These are phyloP conservation scores for Delia radicum DNA, from an alignment of 1,140 invertebrate species.

Conservation along the genomic window DNA sequence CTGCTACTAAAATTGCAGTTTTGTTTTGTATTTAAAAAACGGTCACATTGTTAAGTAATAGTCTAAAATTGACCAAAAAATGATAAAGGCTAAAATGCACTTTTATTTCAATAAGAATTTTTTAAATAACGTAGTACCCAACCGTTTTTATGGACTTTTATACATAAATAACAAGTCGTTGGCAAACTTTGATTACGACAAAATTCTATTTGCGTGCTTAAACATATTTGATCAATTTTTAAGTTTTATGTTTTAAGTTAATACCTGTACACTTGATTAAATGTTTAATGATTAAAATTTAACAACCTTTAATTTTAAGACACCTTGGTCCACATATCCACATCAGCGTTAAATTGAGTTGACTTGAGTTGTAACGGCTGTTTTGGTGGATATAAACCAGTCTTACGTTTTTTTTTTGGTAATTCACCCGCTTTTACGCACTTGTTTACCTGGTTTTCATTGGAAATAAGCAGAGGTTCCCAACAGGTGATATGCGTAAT, in stretches of 20 bases:
- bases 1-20: too few species aligned
- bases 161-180: neutral
- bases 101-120: neutral
- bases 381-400: neutral
- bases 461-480: too few species aligned
- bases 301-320: neutral
- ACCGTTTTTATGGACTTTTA: neutral
- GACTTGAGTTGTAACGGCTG: neutral
- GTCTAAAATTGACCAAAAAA: neutral
- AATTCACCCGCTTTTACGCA: conserved; percentile 10
- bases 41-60: neutral
- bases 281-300: neutral
- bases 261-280: neutral
- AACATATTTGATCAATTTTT: neutral
- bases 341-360: neutral
- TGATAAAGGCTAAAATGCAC: neutral
- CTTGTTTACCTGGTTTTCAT: conserved; percentile 18
- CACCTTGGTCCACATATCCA: neutral
- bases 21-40: too few species aligned
- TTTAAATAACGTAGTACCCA: neutral
- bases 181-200: neutral
- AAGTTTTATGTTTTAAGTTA: neutral
- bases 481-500: too few species aligned
- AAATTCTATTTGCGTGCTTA: neutral
- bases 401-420: neutral